phyloP scores from a whole-genome alignment of 2,113 vertebrate genomes.

The Pipa parva region DNA sequence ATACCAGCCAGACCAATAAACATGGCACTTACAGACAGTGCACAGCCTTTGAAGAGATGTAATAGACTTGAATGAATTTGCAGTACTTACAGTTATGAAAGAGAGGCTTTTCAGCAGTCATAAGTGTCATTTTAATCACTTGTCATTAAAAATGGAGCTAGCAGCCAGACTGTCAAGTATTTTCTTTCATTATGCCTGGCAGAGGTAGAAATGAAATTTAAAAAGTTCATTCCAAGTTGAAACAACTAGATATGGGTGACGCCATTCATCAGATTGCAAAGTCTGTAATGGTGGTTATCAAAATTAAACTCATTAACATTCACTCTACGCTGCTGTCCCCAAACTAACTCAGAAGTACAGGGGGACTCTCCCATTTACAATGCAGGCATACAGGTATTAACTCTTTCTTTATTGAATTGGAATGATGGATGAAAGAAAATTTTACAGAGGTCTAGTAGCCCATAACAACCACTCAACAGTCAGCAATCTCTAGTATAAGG shows the following conservation, averaged over 20 bases:
- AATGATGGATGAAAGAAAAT: no score
- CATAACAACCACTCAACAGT: no score
- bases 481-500: no score
- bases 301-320: no score
- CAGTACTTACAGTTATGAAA: slow-evolving; percentile 7
- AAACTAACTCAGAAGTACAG: no score
- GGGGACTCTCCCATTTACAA: no score
- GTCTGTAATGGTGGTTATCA: no score
- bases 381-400: no score
- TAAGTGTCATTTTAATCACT: slow-evolving; percentile 39
- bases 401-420: no score
- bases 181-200: slow-evolving; percentile 21
- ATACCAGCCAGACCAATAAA: not conserved
- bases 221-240: not conserved
- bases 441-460: no score
- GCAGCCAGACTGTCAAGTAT: slow-evolving; percentile 32
- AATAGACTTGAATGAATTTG: slow-evolving; percentile 3
- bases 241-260: not conserved
- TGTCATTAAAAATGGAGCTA: slow-evolving; percentile 29
- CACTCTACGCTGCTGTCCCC: no score
- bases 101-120: slow-evolving; percentile 32
- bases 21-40: not conserved
- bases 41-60: slow-evolving; percentile 1
- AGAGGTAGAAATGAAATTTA: not conserved
- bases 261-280: no score